A percentile compares a stretch with the other conserved stretches of the same genome.
Conservation (phyloP, 2,888 invertebrate genomes). For the Platycheirus albimanus region DNA sequence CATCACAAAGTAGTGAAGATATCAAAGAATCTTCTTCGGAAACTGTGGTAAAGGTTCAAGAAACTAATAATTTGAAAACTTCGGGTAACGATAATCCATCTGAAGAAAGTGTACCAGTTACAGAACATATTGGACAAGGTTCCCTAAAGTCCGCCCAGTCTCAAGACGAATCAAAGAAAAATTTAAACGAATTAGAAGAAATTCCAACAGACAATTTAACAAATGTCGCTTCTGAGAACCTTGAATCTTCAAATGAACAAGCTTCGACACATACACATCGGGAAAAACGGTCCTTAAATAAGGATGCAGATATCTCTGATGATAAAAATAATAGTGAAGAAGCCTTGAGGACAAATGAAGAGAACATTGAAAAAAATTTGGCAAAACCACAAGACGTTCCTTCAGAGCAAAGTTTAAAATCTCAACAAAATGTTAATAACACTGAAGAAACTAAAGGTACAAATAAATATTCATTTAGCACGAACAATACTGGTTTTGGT, state of each 20-base stretch:
- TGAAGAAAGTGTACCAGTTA: too few species aligned
- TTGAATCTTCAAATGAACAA: not conserved
- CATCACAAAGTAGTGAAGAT: not conserved
- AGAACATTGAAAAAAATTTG: too few species aligned
- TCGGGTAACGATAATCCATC: too few species aligned
- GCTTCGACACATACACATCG: not conserved
- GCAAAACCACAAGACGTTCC: too few species aligned
- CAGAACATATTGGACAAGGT: not conserved
- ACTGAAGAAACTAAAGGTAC: too few species aligned
- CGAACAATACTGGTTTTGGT: not conserved
- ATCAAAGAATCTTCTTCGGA: not conserved
- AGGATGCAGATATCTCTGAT: too few species aligned
- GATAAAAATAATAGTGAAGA: too few species aligned
- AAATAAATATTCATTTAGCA: too few species aligned
- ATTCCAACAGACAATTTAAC: not conserved
- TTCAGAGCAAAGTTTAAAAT: too few species aligned
- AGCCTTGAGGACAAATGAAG: too few species aligned
- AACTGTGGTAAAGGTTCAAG: not conserved
- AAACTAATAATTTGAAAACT: too few species aligned
- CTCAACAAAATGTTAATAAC: too few species aligned
- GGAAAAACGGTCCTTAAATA: constrained; percentile 7
- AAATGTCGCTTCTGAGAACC: not conserved
- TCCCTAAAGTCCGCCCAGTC: not conserved
- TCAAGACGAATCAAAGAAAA: not conserved
- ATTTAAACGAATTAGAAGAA: not conserved